Evolutionary conservation across 2,888 invertebrate genomes (phyloP), one percentile per base, ranked within the genome.

Genomic region (Troides oblongomaculatus): DNA sequence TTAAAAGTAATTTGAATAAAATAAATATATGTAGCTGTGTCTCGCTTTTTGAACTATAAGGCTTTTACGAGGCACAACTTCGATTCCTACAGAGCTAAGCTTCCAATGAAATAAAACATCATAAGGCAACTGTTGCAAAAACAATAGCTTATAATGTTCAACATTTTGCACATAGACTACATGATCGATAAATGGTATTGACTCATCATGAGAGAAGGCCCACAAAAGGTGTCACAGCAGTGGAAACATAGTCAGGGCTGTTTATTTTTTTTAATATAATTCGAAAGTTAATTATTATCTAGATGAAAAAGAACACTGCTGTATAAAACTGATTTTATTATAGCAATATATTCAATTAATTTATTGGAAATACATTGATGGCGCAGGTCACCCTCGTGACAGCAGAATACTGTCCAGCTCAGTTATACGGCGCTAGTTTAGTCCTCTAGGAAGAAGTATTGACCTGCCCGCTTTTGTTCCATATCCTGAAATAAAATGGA

Each of bases 381-480:
- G 84, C 83, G 75, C 83, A 82, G 4, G 46, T 78, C 80, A 74
- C 77, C 76, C 76, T 89, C 86, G 87, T 87, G 86, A 89, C 88
- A 81, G 78, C 84, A 82, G 86, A 77, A 83, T 25, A 72, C 73
- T 76, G 73, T 75, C 72, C 75, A 74, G 78, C 84, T 46, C 46
- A 46, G 84, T 85, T 79, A 74, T 83, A 84, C 84, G 71, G 72
- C 75, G 72, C 72, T 79, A 76, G 67, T 76, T 93, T 95, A 97
- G 88, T 99, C 99, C 92, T 99, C 99, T 84, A 99, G 94, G 95
- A 99, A 99, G 95, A 99, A 99, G 92, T 97, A 99, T 93, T 99
- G 99, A 71, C 99, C 99, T 69, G 97, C 96, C 76, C 96, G 95
- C 92, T 99, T 99, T 92, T 99, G 99, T 81, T 99, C 99, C 79